Percentiles rank a stretch among this genome's conserved stretches.
Conservation (phyloP, 2,888 invertebrate genomes). For the Ochropacha duplaris region DNA sequence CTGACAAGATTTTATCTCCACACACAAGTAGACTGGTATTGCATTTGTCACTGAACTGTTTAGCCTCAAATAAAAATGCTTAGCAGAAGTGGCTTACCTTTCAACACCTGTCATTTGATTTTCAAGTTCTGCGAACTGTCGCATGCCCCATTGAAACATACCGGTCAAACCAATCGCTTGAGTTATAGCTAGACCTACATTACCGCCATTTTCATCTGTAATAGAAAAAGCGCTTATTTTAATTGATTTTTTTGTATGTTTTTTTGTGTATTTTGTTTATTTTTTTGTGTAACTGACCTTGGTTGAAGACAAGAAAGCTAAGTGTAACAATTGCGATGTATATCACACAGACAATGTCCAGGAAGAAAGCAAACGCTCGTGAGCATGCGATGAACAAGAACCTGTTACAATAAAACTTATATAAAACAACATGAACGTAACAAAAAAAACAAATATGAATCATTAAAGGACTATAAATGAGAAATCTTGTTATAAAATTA, state of each 20-base stretch:
- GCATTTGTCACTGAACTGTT: too few relatives aligned
- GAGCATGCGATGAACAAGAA: constrained; percentile 94
- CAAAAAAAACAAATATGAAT: too few relatives aligned
- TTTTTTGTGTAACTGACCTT: constrained; percentile 48
- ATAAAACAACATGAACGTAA: background rate
- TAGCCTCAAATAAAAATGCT: background rate
- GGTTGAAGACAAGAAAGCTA: constrained; percentile 89
- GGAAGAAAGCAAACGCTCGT: constrained; percentile 94
- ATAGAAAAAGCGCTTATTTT: too few relatives aligned
- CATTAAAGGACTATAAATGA: too few relatives aligned
- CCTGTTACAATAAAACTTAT: constrained; percentile 44
- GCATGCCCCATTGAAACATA: constrained; percentile 90
- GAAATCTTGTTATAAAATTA: too few relatives aligned
- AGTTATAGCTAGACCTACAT: constrained; percentile 85
- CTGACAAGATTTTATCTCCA: too few relatives aligned
- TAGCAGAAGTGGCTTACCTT: constrained; percentile 56
- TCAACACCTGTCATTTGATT: constrained; percentile 93
- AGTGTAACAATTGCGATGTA: constrained; percentile 94
- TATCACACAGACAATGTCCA: constrained; percentile 93
- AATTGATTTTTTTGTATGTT: too few relatives aligned
- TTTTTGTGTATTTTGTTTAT: too few relatives aligned
- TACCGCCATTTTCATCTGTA: constrained; percentile 79
- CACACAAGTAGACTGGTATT: too few relatives aligned
- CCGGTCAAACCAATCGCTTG: constrained; percentile 85
- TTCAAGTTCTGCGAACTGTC: constrained; percentile 93